A percentile compares a stretch with the other conserved stretches of the same genome.
These are phyloP conservation scores for Bombus waltoni DNA, from an alignment of 1,140 invertebrate species.

Conservation along the genomic window DNA sequence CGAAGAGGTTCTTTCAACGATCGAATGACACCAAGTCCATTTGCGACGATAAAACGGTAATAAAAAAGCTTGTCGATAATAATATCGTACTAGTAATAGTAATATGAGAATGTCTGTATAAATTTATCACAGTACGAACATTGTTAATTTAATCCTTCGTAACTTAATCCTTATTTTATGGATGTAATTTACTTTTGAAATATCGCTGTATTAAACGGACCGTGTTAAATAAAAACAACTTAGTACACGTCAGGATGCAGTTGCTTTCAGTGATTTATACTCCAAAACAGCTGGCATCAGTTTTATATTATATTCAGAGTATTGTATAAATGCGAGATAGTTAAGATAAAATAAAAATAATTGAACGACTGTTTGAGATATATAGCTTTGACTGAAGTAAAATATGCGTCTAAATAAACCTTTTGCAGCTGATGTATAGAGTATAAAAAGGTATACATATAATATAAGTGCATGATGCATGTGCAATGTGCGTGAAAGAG, in stretches of 20 bases:
- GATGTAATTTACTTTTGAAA: slow-evolving; percentile 1
- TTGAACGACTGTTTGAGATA: not conserved
- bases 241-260: not conserved
- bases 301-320: not conserved
- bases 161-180: slow-evolving; percentile 10
- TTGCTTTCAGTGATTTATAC: not conserved
- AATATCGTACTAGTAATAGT: not conserved
- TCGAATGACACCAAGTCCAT: not conserved
- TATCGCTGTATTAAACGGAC: not conserved
- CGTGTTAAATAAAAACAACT: not conserved
- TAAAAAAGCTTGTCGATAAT: not conserved
- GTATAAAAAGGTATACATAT: not conserved
- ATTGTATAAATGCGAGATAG: not conserved
- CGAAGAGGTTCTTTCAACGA: not conserved
- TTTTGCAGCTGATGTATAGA: too few species aligned
- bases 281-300: not conserved
- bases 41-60: too few species aligned
- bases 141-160: not conserved
- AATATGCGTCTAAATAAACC: slow-evolving; percentile 8
- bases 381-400: not conserved
- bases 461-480: slow-evolving; percentile 11
- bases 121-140: not conserved
- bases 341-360: slow-evolving; percentile 24
- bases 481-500: slow-evolving; percentile 5
- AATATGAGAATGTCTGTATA: not conserved